A percentile compares a stretch with the other conserved stretches of the same genome.
Evolutionary conservation across 37 sponge, comb jelly and placozoan species (phyloP).

Genomic region (Agelas oroides): DNA sequence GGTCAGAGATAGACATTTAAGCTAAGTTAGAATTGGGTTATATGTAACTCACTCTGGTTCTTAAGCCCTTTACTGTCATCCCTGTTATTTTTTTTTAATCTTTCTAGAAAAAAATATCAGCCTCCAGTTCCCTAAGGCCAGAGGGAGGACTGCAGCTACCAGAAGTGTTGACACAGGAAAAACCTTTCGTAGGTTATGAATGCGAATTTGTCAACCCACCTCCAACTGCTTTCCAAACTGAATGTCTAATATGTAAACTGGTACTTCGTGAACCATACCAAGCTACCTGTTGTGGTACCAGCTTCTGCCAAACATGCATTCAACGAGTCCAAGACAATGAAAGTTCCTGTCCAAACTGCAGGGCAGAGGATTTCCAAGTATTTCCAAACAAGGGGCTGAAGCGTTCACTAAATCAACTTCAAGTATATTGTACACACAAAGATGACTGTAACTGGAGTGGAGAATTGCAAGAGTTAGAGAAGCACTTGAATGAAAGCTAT

Average conservation of each 20-base stretch:
- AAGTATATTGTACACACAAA: neutral
- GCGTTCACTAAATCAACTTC: conserved; percentile 30
- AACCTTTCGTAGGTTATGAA: neutral
- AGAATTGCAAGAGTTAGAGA: neutral
- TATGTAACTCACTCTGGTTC: no score
- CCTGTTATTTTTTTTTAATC: no score
- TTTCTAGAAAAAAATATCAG: no score
- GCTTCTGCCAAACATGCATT: conserved; percentile 1
- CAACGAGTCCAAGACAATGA: neutral
- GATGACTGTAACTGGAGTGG: neutral
- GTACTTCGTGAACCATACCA: conserved; percentile 4
- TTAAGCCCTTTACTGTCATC: no score
- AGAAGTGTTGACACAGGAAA: neutral
- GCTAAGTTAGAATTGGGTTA: no score
- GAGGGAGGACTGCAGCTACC: no score
- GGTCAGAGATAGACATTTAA: no score
- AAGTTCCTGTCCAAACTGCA: neutral
- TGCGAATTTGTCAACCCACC: neutral
- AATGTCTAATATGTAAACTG: conserved; percentile 4
- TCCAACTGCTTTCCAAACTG: neutral
- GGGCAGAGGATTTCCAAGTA: neutral
- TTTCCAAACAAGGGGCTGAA: conserved; percentile 35
- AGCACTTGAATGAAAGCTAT: neutral
- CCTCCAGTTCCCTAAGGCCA: no score
- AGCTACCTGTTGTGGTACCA: conserved; percentile 1